A percentile compares a stretch with the other conserved stretches of the same genome.
These are phyloP conservation scores for Malthinus flaveolus DNA, from an alignment of 2,888 invertebrate species.

Conservation along the genomic window DNA sequence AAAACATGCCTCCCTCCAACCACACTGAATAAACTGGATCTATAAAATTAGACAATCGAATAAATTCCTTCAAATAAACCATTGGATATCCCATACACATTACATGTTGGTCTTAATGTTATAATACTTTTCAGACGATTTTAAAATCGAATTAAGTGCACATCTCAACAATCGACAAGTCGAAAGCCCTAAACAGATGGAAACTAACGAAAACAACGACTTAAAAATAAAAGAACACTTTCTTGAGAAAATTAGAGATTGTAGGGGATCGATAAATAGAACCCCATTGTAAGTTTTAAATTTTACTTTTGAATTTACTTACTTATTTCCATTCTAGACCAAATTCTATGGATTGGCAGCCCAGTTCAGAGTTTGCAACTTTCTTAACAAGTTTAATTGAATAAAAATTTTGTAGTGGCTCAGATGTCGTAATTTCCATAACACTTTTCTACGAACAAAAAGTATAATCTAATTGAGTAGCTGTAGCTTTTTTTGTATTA, in stretches of 20 bases:
- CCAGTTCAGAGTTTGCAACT: constrained; percentile 29
- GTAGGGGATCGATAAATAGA: constrained; percentile 44
- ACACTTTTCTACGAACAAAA: too few relatives aligned
- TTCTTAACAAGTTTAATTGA: too few relatives aligned
- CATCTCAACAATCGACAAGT: background rate
- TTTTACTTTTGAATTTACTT: background rate
- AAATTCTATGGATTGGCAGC: constrained; percentile 48
- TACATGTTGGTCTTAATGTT: too few relatives aligned
- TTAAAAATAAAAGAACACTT: constrained; percentile 35
- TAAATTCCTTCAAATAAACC: too few relatives aligned
- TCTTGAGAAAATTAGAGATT: constrained; percentile 38
- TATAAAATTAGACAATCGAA: too few relatives aligned
- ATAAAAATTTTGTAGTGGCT: too few relatives aligned
- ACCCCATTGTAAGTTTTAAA: constrained; percentile 47
- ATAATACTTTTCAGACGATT: background rate
- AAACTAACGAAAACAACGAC: background rate
- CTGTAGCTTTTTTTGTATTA: too few relatives aligned
- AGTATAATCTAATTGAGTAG: too few relatives aligned
- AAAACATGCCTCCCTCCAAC: too few relatives aligned
- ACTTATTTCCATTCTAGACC: constrained; percentile 42
- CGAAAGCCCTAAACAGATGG: background rate
- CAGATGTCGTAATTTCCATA: too few relatives aligned
- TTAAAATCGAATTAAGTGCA: background rate
- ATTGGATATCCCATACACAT: too few relatives aligned
- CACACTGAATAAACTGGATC: too few relatives aligned